Evolutionary conservation across 1,140 invertebrate species (phyloP), one percentile per base, ranked within the genome.

Genomic region (Tribolium madens): DNA sequence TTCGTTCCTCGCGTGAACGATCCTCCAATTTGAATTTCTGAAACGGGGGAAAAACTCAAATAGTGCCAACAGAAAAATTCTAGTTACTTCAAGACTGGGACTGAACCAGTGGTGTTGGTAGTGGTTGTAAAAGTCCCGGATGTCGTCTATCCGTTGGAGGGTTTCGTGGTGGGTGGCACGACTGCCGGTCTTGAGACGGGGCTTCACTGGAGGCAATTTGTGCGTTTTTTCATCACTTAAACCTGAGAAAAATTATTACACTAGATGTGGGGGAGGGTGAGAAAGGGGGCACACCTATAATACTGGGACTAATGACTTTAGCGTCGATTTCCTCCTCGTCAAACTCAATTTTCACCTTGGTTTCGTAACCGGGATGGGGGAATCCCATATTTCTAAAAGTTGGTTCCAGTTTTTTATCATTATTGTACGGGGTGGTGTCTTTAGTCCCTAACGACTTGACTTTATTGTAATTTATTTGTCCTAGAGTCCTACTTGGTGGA

Each of bases 61-160:
- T 71, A 10, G 1, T 64, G 12, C n/a, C n/a, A 13, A 33, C n/a
- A 13, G 4, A 1, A 33, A 0, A 7, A 1, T 42, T 42, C 6
- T 42, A n/a, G 36, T 76, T 80, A 84, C 84, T 80, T 85, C 84
- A 50, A 85, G 75, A 74, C 84, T 82, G 12, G 83, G 79, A 81
- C 84, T 84, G 73, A 85, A 85, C 84, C 84, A 85, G 75, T 85
- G 80, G 57, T 84, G 81, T 75, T 85, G 84, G 75, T 85, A 85
- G 76, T 85, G 82, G 77, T 85, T 85, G 76, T 79, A 82, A 33
- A 82, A 78, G 72, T 84, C 81, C 7, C 80, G 68, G 42, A 69
- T 69, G 17, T 64, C 70, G 75, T 84, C 82, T 85, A 85, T 85
- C 84, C 84, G 78, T 73, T 85, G 84, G 13, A 85, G 76, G 12